phyloP scores from a whole-genome alignment of 2,113 vertebrate genomes.

The Anguilla rostrata region DNA sequence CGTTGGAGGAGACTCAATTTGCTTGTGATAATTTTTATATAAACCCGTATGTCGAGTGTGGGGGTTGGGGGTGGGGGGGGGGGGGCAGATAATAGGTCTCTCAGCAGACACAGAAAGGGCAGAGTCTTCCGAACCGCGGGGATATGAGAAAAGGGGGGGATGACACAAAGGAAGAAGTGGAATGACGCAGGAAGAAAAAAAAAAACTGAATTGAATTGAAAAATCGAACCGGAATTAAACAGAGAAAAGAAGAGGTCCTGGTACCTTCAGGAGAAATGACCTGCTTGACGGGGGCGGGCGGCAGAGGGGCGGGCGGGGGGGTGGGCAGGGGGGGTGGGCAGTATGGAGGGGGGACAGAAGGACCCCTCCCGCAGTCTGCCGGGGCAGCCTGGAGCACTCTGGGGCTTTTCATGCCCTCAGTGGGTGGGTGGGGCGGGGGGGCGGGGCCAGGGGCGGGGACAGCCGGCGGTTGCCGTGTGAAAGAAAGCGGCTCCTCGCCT shows the following conservation, averaged over 20 bases:
- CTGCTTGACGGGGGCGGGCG: too few species aligned
- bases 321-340: too few species aligned
- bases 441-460: background rate
- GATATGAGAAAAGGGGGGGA: background rate
- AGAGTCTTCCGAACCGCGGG: slow-evolving; percentile 48
- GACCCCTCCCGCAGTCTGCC: background rate
- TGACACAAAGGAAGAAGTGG: slow-evolving; percentile 29
- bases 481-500: slow-evolving; percentile 39
- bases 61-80: slow-evolving; percentile 29
- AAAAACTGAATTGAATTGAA: background rate
- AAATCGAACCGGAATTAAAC: background rate
- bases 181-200: background rate
- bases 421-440: background rate
- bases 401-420: slow-evolving; percentile 6
- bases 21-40: slow-evolving; percentile 60
- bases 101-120: slow-evolving; percentile 46
- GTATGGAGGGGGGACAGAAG: too few species aligned
- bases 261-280: background rate
- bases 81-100: slow-evolving; percentile 33
- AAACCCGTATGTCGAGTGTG: slow-evolving; percentile 52
- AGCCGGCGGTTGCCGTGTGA: slow-evolving; percentile 42
- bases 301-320: background rate
- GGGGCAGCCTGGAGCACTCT: slow-evolving; percentile 17
- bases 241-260: background rate
- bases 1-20: slow-evolving; percentile 55